These are phyloP conservation scores for Cydia fagiglandana DNA, from an alignment of 1,140 invertebrate genomes.

Conservation along the genomic window DNA sequence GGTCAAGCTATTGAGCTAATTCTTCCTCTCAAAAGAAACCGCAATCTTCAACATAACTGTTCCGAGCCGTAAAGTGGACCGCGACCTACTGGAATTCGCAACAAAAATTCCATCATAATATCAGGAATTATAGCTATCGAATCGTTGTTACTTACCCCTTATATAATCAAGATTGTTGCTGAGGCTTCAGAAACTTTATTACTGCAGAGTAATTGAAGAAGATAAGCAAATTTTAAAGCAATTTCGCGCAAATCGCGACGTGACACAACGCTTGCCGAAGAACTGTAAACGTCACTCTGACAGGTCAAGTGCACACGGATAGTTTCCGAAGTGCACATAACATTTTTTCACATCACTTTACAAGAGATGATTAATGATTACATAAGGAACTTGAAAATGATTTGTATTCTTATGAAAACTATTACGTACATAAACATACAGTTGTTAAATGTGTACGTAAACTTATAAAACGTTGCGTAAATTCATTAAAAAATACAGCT, in stretches of 20 bases:
- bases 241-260: slow-evolving; percentile 25
- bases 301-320: slow-evolving; percentile 21
- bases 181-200: slow-evolving; percentile 2
- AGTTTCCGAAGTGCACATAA: neutral
- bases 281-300: slow-evolving; percentile 28
- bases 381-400: neutral
- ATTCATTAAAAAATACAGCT: neutral
- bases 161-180: slow-evolving; percentile 5
- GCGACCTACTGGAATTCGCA: slow-evolving; percentile 25
- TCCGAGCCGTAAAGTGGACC: slow-evolving; percentile 23
- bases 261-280: slow-evolving; percentile 32
- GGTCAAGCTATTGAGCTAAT: neutral
- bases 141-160: slow-evolving; percentile 1
- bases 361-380: neutral
- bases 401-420: neutral
- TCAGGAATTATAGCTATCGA: neutral
- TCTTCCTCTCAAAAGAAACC: slow-evolving; percentile 26
- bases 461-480: neutral
- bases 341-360: neutral
- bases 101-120: neutral
- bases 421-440: too few species aligned
- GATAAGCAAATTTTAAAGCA: slow-evolving; percentile 20
- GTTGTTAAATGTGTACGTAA: neutral
- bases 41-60: slow-evolving; percentile 27
- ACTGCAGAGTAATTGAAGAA: neutral